Evolutionary conservation across 2,113 vertebrate genomes (phyloP).

Genomic region (Microcebus lehilahytsara): DNA sequence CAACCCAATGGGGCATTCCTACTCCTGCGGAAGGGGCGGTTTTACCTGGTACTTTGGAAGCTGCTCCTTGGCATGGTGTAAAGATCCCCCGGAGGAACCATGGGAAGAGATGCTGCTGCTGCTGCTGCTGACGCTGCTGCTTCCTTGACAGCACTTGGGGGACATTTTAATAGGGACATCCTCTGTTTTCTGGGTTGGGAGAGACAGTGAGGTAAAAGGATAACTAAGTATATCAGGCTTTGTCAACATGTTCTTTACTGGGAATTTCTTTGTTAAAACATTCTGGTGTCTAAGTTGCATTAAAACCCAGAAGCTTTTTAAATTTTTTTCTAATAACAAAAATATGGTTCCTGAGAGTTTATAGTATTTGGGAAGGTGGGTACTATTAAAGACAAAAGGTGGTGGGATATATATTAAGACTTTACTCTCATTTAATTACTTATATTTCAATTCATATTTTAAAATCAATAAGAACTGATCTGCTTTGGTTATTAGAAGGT

Average conservation of each 20-base stretch:
- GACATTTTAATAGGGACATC: slow-evolving; percentile 77
- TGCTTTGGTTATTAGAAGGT: background rate
- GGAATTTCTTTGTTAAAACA: background rate
- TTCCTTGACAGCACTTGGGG: slow-evolving; percentile 78
- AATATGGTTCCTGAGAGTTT: background rate
- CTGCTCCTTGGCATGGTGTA: slow-evolving; percentile 78
- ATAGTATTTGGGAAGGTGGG: background rate
- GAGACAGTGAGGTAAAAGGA: background rate
- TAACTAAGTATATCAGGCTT: background rate
- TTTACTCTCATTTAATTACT: background rate
- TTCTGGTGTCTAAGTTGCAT: background rate
- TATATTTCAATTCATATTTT: background rate
- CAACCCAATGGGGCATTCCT: rapidly evolving
- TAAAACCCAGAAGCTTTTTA: background rate
- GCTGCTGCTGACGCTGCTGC: slow-evolving; percentile 38
- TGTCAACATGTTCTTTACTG: rapidly evolving
- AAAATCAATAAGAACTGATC: background rate
- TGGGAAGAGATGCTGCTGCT: slow-evolving; percentile 73
- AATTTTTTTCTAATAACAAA: background rate
- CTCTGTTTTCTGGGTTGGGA: slow-evolving; percentile 81
- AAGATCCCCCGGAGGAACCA: slow-evolving; percentile 58
- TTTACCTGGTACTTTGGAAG: slow-evolving; percentile 88
- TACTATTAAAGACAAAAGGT: background rate
- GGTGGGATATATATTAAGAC: background rate
- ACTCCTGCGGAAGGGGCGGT: rapidly evolving